Conservation (phyloP, 2,888 invertebrate species). For the Apodemia hepburni region DNA sequence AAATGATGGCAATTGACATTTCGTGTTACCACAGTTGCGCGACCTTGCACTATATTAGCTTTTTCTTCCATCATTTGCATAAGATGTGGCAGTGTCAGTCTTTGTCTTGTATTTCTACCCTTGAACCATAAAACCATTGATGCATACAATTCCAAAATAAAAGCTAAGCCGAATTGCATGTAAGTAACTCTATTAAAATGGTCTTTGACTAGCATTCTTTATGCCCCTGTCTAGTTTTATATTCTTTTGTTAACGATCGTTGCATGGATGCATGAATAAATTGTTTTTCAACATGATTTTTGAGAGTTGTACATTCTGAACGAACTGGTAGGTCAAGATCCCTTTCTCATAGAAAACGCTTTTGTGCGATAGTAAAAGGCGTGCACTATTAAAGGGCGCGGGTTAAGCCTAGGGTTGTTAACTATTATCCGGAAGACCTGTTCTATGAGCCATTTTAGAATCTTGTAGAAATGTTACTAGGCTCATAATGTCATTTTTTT, state of each 20-base stretch:
- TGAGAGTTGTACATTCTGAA: constrained; percentile 65
- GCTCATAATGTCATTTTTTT: neutral
- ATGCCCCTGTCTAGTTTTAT: constrained; percentile 76
- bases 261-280: constrained; percentile 77
- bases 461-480: neutral
- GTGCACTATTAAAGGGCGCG: constrained; percentile 71
- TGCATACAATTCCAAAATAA: constrained; percentile 46
- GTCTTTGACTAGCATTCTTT: constrained; percentile 75
- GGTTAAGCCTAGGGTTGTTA: constrained; percentile 48
- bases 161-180: constrained; percentile 62
- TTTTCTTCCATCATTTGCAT: constrained; percentile 12
- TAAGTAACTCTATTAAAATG: constrained; percentile 74
- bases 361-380: constrained; percentile 74
- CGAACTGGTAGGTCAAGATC: constrained; percentile 79
- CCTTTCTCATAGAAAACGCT: constrained; percentile 75
- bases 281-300: constrained; percentile 59
- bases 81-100: constrained; percentile 10
- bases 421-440: constrained; percentile 33
- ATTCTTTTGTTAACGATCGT: constrained; percentile 72
- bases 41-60: neutral
- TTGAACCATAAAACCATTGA: constrained; percentile 41
- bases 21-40: neutral
- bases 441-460: constrained; percentile 25
- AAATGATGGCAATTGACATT: too few relatives aligned
- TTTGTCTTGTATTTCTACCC: constrained; percentile 24